phyloP scores from a whole-genome alignment of 1,140 invertebrate species.

The Paralvinella palmiformis region DNA sequence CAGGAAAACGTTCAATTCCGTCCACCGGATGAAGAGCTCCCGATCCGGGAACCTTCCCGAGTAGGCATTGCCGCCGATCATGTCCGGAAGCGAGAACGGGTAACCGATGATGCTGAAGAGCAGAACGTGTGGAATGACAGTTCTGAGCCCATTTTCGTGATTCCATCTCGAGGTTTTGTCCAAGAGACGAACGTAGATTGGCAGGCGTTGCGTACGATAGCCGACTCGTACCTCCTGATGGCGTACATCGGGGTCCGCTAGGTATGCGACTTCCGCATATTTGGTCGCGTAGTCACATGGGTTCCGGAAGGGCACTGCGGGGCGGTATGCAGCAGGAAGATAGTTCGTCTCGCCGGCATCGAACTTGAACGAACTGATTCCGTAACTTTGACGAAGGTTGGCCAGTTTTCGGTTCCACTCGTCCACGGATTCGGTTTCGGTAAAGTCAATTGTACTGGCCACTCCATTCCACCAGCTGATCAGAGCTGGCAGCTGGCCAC shows the following conservation, averaged over 20 bases:
- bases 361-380: conserved; percentile 85
- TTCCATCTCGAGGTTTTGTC: conserved; percentile 80
- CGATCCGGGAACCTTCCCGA: conserved; percentile 56
- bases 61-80: conserved; percentile 82
- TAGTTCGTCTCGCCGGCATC: conserved; percentile 85
- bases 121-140: conserved; percentile 72
- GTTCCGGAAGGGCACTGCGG: conserved; percentile 1
- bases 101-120: conserved; percentile 81
- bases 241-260: conserved; percentile 58
- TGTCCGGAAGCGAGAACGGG: conserved; percentile 77
- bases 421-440: conserved; percentile 45
- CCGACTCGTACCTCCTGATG: conserved; percentile 71
- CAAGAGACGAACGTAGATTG: conserved; percentile 77
- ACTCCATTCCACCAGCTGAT: conserved; percentile 11
- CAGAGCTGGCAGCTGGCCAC: conserved; percentile 25
- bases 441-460: conserved; percentile 31
- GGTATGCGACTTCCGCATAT: conserved; percentile 45
- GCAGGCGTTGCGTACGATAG: conserved; percentile 67
- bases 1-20: conserved; percentile 78
- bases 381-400: conserved; percentile 56
- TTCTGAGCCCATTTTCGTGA: conserved; percentile 74
- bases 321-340: conserved; percentile 60
- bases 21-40: conserved; percentile 82
- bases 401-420: conserved; percentile 69
- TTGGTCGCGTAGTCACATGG: conserved; percentile 28